A percentile compares a stretch with the other conserved stretches of the same genome.
phyloP scores from a whole-genome alignment of 2,888 invertebrate genomes.

The Agelastica alni region DNA sequence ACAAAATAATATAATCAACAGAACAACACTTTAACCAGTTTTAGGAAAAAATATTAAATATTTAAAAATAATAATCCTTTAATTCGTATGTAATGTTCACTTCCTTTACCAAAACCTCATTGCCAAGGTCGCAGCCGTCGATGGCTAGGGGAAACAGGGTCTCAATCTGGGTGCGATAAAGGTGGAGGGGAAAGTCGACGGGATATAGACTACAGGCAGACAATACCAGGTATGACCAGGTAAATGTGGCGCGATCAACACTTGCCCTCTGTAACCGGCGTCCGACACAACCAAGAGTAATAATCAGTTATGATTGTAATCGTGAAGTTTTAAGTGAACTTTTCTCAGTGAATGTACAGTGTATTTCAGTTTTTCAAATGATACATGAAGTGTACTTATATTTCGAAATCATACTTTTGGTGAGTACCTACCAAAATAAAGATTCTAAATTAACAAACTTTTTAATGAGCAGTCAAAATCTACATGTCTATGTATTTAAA shows the following conservation, averaged over 20 bases:
- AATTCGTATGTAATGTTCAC: too few species aligned
- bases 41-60: too few species aligned
- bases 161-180: constrained; percentile 16
- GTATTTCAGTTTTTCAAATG: constrained; percentile 9
- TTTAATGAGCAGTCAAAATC: too few species aligned
- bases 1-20: too few species aligned
- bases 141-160: background rate
- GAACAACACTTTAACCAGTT: too few species aligned
- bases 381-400: constrained; percentile 10
- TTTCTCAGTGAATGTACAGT: too few species aligned
- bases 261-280: constrained; percentile 30
- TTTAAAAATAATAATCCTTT: too few species aligned
- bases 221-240: constrained; percentile 35
- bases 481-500: too few species aligned
- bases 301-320: constrained; percentile 16
- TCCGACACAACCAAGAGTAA: constrained; percentile 18
- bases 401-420: constrained; percentile 1
- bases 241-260: constrained; percentile 33
- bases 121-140: constrained; percentile 15
- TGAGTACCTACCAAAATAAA: too few species aligned
- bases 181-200: constrained; percentile 23
- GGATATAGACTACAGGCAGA: constrained; percentile 27
- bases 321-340: constrained; percentile 15
- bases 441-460: too few species aligned
- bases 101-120: constrained; percentile 1